phyloP scores from a whole-genome alignment of 2,113 vertebrate genomes.

The Austrofundulus limnaeus region DNA sequence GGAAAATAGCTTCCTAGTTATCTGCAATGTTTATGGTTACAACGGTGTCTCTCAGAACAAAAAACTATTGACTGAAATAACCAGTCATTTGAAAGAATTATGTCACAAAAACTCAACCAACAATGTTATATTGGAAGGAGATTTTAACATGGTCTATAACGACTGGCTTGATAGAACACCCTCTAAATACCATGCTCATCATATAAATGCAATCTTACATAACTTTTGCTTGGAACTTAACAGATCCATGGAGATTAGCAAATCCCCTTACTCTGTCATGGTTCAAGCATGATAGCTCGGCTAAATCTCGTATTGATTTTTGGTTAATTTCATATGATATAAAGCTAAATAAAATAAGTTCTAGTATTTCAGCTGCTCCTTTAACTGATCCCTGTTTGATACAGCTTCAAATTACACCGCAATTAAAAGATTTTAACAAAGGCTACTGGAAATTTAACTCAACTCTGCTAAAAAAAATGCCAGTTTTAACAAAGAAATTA shows the following conservation, averaged over 20 bases:
- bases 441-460: conserved; percentile 9
- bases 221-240: background rate
- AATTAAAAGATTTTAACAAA: background rate
- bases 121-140: background rate
- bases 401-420: background rate
- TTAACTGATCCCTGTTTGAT: conserved; percentile 3
- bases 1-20: background rate
- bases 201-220: background rate
- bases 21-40: background rate
- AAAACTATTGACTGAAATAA: background rate
- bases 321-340: background rate
- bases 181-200: background rate
- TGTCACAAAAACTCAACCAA: background rate
- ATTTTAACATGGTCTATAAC: background rate
- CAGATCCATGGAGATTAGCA: background rate
- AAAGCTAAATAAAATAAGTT: background rate
- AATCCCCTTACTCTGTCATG: background rate
- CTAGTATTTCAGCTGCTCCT: background rate
- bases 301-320: background rate
- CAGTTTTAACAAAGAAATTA: background rate
- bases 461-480: background rate
- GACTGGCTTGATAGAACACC: background rate
- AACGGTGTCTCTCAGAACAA: background rate
- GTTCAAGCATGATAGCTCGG: background rate
- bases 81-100: background rate